Percentiles rank a stretch among this genome's conserved stretches.
These are phyloP conservation scores for Pelusios castaneus DNA, from an alignment of 2,113 vertebrate species.

Conservation along the genomic window DNA sequence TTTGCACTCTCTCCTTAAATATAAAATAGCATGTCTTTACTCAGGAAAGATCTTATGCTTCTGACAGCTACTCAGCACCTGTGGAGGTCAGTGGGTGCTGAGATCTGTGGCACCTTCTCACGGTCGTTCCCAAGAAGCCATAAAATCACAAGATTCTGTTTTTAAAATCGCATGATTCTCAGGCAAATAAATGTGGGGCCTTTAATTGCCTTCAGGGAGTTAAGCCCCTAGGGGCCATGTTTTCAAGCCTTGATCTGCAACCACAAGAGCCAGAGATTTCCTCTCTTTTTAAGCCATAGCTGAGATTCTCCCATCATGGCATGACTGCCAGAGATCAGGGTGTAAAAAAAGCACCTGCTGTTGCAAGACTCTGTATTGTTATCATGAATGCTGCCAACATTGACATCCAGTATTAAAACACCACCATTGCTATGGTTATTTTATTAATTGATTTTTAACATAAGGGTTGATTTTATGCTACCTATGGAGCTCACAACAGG, in stretches of 20 bases:
- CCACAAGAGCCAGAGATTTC: not conserved
- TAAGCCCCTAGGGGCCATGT: not conserved
- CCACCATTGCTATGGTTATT: not conserved
- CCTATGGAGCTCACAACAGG: not conserved
- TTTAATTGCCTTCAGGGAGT: not conserved
- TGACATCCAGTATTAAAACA: not conserved
- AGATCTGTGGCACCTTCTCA: not conserved
- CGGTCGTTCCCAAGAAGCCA: not conserved
- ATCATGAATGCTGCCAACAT: not conserved
- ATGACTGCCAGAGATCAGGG: not conserved
- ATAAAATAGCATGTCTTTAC: not conserved
- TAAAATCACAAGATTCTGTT: not conserved
- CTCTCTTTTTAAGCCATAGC: not conserved
- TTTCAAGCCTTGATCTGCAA: not conserved
- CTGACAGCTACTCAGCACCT: not conserved
- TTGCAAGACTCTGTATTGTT: not conserved
- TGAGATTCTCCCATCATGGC: rapidly evolving
- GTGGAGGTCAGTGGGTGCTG: not conserved
- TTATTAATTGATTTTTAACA: not conserved
- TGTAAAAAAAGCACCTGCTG: not conserved
- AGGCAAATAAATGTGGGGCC: not conserved
- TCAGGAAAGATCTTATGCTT: rapidly evolving
- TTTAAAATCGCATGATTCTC: not conserved
- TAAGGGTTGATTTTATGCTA: not conserved
- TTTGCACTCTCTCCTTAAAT: not conserved